Evolutionary conservation across 1,140 invertebrate genomes (phyloP).

Genomic region (Bilobella aurantiaca): DNA sequence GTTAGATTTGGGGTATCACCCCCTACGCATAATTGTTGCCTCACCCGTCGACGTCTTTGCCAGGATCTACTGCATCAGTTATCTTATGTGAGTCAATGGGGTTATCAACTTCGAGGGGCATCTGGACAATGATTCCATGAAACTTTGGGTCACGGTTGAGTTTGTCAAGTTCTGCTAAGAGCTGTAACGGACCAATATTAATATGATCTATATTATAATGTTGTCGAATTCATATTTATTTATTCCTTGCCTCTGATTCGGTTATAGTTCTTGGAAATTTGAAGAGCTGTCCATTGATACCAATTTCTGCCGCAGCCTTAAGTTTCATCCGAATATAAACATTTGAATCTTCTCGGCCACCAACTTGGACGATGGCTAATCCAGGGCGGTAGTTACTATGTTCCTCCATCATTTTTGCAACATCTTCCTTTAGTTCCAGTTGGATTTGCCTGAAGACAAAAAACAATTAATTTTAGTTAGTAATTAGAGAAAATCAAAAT

Average conservation of each 20-base stretch:
- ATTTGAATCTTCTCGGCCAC: conserved; percentile 92
- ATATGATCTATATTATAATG: neutral
- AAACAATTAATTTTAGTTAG: conserved; percentile 13
- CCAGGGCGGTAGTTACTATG: conserved; percentile 58
- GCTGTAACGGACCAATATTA: conserved; percentile 38
- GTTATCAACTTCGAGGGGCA: conserved; percentile 77
- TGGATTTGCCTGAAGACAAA: conserved; percentile 56
- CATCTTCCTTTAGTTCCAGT: conserved; percentile 55
- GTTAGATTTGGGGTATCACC: neutral
- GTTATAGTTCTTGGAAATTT: conserved; percentile 70
- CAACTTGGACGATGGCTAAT: conserved; percentile 79
- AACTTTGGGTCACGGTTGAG: conserved; percentile 72
- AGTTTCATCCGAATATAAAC: conserved; percentile 97
- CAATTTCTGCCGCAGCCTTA: conserved; percentile 81
- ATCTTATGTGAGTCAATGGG: conserved; percentile 74
- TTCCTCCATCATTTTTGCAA: conserved; percentile 49
- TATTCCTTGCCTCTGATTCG: conserved; percentile 60
- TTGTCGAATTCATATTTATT: neutral
- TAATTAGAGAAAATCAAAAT: neutral
- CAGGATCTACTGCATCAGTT: conserved; percentile 70
- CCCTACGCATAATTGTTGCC: neutral
- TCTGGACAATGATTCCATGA: conserved; percentile 95
- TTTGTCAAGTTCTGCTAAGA: conserved; percentile 58
- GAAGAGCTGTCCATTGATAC: conserved; percentile 71
- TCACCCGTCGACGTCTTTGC: conserved; percentile 93